phyloP scores from a whole-genome alignment of 2,888 invertebrate species.

The Sthenelais limicola region DNA sequence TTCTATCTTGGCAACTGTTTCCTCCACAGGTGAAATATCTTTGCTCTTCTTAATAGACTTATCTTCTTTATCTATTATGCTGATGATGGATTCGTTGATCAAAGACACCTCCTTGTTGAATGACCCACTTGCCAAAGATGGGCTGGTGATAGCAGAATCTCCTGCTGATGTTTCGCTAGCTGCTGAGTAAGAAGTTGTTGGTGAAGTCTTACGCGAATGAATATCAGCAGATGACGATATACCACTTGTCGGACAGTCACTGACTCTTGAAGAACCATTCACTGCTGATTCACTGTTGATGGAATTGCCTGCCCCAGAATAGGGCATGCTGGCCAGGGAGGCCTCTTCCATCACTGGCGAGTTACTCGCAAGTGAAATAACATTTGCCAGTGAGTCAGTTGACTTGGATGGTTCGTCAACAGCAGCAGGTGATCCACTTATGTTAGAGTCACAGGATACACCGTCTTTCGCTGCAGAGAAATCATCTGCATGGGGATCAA shows the following conservation, averaged over 20 bases:
- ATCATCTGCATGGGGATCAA: neutral
- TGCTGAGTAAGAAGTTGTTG: slow-evolving; percentile 21
- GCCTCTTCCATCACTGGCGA: slow-evolving; percentile 24
- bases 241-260: slow-evolving; percentile 13
- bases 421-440: slow-evolving; percentile 15
- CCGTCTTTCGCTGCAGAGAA: slow-evolving; percentile 14
- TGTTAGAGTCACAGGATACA: slow-evolving; percentile 23
- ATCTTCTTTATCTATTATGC: neutral
- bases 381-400: slow-evolving; percentile 25
- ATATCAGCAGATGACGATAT: slow-evolving; percentile 10
- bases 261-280: neutral
- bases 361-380: slow-evolving; percentile 33
- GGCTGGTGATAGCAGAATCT: slow-evolving; percentile 26
- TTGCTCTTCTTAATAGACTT: too few species aligned
- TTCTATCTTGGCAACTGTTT: too few species aligned
- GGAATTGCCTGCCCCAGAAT: too few species aligned
- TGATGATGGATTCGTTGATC: slow-evolving; percentile 2
- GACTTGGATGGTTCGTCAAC: slow-evolving; percentile 19
- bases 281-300: slow-evolving; percentile 10
- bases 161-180: slow-evolving; percentile 22
- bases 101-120: slow-evolving; percentile 4
- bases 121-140: slow-evolving; percentile 14
- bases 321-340: slow-evolving; percentile 29
- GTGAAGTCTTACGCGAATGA: slow-evolving; percentile 14
- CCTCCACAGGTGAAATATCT: too few species aligned